Evolutionary conservation across 2,113 vertebrate genomes (phyloP).

Genomic region (Ophthalmolycus amberensis): DNA sequence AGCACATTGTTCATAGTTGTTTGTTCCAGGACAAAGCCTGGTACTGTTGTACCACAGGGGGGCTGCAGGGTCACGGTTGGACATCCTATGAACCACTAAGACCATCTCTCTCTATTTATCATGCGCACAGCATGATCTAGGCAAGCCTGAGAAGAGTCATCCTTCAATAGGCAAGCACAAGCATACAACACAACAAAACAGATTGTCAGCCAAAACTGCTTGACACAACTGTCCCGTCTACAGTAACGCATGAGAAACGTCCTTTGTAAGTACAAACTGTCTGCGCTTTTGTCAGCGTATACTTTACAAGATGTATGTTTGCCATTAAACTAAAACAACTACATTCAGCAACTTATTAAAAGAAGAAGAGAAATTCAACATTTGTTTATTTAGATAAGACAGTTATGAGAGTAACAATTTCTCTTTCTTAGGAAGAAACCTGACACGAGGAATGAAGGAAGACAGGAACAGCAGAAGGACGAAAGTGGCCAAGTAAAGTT

Average conservation of each 20-base stretch:
- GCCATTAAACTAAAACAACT: not conserved
- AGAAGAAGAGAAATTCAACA: not conserved
- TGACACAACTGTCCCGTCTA: conserved; percentile 29
- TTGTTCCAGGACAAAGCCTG: conserved; percentile 62
- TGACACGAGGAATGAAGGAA: not conserved
- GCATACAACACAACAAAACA: conserved; percentile 48
- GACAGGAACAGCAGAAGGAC: accelerated
- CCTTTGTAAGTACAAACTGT: conserved; percentile 4
- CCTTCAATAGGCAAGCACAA: conserved; percentile 71
- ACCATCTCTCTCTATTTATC: conserved; percentile 77
- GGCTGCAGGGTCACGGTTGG: conserved; percentile 64
- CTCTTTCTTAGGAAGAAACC: not conserved
- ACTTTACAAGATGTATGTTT: not conserved
- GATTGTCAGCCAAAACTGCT: conserved; percentile 36
- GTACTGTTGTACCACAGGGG: conserved; percentile 42
- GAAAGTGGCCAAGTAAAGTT: not conserved
- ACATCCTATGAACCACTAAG: conserved; percentile 54
- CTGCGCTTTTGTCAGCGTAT: not conserved
- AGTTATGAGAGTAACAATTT: not conserved
- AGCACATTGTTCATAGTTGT: conserved; percentile 47
- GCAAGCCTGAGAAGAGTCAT: conserved; percentile 73
- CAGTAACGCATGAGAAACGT: not conserved
- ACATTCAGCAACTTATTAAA: not conserved
- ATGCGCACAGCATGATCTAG: conserved; percentile 75
- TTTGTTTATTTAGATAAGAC: not conserved